Evolutionary conservation across 2,797 vertebrate genomes (phyloP).

Genomic region (Spinus pinus): DNA sequence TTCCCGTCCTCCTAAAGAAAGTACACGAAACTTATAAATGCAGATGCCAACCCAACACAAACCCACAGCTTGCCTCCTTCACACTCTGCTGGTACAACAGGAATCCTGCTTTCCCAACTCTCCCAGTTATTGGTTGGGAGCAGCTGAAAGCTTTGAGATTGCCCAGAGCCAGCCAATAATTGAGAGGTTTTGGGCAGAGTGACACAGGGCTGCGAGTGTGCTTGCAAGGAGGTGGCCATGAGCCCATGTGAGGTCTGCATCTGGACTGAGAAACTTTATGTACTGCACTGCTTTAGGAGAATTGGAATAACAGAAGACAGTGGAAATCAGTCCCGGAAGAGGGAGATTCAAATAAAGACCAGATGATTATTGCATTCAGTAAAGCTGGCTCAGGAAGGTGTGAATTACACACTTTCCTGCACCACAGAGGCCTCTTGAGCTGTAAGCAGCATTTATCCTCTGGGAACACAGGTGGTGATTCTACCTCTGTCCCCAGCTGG

Average conservation of each 20-base stretch:
- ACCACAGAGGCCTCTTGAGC: constrained; percentile 64
- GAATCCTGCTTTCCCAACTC: constrained; percentile 4
- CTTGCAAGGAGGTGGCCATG: constrained; percentile 41
- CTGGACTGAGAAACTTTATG: constrained; percentile 50
- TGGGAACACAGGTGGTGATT: constrained; percentile 69
- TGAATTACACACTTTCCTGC: constrained; percentile 68
- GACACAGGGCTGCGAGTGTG: not conserved
- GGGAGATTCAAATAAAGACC: constrained; percentile 53
- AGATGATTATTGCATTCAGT: constrained; percentile 63
- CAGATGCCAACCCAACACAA: constrained; percentile 25
- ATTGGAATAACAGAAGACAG: constrained; percentile 63
- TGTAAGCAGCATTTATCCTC: constrained; percentile 53
- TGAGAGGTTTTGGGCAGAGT: constrained; percentile 29
- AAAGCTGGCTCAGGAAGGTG: constrained; percentile 66
- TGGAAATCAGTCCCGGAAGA: constrained; percentile 53
- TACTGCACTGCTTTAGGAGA: constrained; percentile 60
- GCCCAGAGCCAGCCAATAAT: constrained; percentile 36
- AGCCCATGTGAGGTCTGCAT: constrained; percentile 50
- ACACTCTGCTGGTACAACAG: not conserved
- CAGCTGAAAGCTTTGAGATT: constrained; percentile 18
- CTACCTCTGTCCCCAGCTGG: constrained; percentile 67
- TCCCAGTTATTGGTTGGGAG: constrained; percentile 42
- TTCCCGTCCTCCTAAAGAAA: constrained; percentile 52
- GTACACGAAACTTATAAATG: constrained; percentile 33
- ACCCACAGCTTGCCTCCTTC: constrained; percentile 33